A percentile compares a stretch with the other conserved stretches of the same genome.
Conservation (phyloP, 2,113 vertebrate genomes). For the Menura novaehollandiae region DNA sequence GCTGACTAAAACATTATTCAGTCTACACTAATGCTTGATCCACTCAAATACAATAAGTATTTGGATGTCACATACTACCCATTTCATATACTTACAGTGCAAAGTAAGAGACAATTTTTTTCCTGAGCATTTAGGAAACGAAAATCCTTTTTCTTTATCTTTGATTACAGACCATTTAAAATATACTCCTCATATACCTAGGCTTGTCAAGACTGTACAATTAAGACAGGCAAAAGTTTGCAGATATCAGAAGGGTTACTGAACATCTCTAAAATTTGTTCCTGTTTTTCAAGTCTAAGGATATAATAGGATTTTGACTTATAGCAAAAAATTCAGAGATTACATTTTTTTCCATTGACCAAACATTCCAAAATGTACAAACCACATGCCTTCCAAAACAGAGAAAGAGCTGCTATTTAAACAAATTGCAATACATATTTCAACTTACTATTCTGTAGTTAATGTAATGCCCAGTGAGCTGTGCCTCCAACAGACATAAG, state of each 20-base stretch:
- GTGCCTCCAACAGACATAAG: conserved; percentile 45
- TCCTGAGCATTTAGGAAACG: conserved; percentile 76
- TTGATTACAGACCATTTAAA: conserved; percentile 45
- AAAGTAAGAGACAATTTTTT: conserved; percentile 67
- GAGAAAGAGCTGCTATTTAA: conserved; percentile 29
- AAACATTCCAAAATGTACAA: conserved; percentile 37
- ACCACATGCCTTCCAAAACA: conserved; percentile 58
- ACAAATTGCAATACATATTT: conserved; percentile 49
- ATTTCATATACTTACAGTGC: conserved; percentile 67
- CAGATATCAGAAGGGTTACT: conserved; percentile 14
- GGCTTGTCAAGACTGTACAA: conserved; percentile 58
- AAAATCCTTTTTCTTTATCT: conserved; percentile 49
- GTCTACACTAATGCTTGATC: conserved; percentile 58
- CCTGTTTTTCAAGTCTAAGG: conserved; percentile 59
- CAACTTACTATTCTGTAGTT: conserved; percentile 59
- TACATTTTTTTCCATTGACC: conserved; percentile 26
- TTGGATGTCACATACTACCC: conserved; percentile 50
- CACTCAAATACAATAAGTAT: conserved; percentile 65
- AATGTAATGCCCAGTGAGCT: conserved; percentile 70
- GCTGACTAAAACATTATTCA: conserved; percentile 51
- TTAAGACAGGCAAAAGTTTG: conserved; percentile 40
- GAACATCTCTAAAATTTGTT: conserved; percentile 36
- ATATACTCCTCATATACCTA: conserved; percentile 49
- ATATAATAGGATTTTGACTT: conserved; percentile 36
- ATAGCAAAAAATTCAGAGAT: conserved; percentile 38